Percentiles rank a stretch among this genome's conserved stretches.
phyloP scores from a whole-genome alignment of 2,797 vertebrate genomes.

The Heterohyrax brucei region DNA sequence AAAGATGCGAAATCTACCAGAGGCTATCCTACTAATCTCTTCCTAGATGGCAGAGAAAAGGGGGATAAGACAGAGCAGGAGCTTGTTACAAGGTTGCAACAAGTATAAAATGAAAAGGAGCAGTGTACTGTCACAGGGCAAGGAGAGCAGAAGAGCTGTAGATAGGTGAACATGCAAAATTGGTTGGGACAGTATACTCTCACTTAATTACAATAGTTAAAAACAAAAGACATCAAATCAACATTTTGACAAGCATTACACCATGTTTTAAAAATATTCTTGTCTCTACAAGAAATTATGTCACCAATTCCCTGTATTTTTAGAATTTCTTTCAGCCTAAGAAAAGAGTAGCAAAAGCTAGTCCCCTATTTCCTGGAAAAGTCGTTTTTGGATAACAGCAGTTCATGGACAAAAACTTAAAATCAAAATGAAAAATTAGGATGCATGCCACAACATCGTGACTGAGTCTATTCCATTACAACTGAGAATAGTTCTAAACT shows the following conservation, averaged over 20 bases:
- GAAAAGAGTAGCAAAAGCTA: not conserved
- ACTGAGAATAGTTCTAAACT: not conserved
- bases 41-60: too few species aligned
- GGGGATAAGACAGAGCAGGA: too few species aligned
- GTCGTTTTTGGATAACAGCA: not conserved
- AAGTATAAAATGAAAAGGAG: too few species aligned
- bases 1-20: not conserved
- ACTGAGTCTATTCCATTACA: not conserved
- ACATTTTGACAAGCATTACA: not conserved
- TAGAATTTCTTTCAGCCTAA: conserved; percentile 49
- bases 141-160: too few species aligned
- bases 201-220: too few species aligned
- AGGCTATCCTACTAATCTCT: too few species aligned
- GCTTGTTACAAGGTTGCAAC: too few species aligned
- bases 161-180: too few species aligned
- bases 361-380: not conserved
- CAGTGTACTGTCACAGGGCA: too few species aligned
- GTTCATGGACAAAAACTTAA: not conserved
- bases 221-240: too few species aligned
- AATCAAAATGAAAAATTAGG: not conserved
- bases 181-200: too few species aligned
- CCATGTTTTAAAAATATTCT: conserved; percentile 13
- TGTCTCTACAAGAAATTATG: not conserved
- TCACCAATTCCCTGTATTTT: conserved; percentile 16
- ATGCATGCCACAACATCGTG: not conserved